phyloP scores from a whole-genome alignment of 2,888 invertebrate species.

The Pheosia tremula region DNA sequence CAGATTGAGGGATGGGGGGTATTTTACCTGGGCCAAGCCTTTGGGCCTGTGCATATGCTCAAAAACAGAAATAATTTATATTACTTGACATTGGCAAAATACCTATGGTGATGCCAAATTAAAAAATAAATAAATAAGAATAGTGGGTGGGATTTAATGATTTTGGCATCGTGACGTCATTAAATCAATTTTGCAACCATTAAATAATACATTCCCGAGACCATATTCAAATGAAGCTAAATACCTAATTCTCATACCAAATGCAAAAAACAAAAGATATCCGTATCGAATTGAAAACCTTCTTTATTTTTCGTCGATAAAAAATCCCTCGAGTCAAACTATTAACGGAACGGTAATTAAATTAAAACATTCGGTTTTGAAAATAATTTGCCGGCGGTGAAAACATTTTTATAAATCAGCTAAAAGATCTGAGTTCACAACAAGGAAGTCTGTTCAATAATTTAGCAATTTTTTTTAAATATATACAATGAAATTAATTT shows the following conservation, averaged over 20 bases:
- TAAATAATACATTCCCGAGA: too few relatives aligned
- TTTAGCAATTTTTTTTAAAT: constrained; percentile 46
- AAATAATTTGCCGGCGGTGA: not conserved
- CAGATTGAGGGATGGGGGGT: too few relatives aligned
- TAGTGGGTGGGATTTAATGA: too few relatives aligned
- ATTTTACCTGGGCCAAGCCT: too few relatives aligned
- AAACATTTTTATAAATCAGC: not conserved
- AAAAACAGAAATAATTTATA: too few relatives aligned
- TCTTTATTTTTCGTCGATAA: too few relatives aligned
- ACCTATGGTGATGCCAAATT: too few relatives aligned
- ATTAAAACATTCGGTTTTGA: not conserved
- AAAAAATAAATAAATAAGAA: too few relatives aligned
- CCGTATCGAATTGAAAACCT: too few relatives aligned
- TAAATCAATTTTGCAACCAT: not conserved
- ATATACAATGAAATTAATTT: constrained; percentile 52
- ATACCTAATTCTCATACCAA: not conserved
- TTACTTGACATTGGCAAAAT: too few relatives aligned
- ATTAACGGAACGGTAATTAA: not conserved
- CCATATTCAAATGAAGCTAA: not conserved
- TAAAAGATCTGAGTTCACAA: constrained; percentile 10
- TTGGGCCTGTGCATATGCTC: too few relatives aligned
- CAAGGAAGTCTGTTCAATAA: constrained; percentile 33
- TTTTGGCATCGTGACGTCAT: too few relatives aligned
- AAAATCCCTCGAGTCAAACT: not conserved
- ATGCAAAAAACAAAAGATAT: not conserved